Base-by-base conservation (phyloP, 2,113 vertebrate species). In the Anarrhichthys ocellatus region DNA sequence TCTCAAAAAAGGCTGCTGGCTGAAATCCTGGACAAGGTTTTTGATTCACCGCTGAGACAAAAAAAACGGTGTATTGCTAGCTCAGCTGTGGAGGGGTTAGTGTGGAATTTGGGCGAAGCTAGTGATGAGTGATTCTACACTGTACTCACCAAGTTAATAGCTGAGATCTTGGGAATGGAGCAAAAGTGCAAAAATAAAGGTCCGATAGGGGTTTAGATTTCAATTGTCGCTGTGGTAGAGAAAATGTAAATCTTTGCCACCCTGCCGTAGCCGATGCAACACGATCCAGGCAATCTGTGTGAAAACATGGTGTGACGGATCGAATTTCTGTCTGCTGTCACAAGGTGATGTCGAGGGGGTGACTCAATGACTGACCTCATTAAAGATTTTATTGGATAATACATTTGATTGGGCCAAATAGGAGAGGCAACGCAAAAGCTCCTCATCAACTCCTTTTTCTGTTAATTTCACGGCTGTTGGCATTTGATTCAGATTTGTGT, bases 281-380 rank as follows among this genome's bases (percentile, higher is more conserved):
- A 6, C 27, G 40, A 87, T 69, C 69, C 73, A 27, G 68, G 52
- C 69, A 76, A 66, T 84, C 79, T 83, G 76, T 77, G 66, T 63
- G n/a, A 86, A 90, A 91, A 87, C 83, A 78, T 13, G 64, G 69
- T 74, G 86, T 84, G 85, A 89, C 73, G 10, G 77, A 92, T 92
- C 9, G 5, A 73, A 81, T 89, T 83, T 83, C 44, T 85, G 84
- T 90, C 80, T 17, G 48, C 81, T 73, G 85, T 92, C 83, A 73
- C 48, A 22, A 63, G 61, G 77, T 76, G 83, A 90, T 85, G 75
- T 70, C 24, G 56, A 67, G 40, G n/a, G 76, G 80, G 78, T 67
- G 84, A 82, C 73, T 86, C 66, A 36, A 32, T 48, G 81, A 84
- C 74, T 88, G 83, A 83, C 74, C 87, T 89, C 80, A 86, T 92